These are phyloP conservation scores for Drosophila mettleri DNA, from an alignment of 2,888 invertebrate species.

Conservation along the genomic window DNA sequence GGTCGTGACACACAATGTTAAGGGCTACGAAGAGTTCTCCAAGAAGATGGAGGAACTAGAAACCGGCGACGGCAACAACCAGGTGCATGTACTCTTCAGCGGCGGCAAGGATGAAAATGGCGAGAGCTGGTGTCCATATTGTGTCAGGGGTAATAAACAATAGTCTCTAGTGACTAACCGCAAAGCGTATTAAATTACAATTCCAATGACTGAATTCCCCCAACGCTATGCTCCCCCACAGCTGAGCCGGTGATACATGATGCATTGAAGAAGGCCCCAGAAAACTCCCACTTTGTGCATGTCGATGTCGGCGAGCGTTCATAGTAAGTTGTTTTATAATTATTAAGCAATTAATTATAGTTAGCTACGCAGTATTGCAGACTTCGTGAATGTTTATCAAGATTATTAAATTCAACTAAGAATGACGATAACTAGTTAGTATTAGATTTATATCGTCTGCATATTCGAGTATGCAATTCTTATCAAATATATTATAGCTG, in stretches of 20 bases:
- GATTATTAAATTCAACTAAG: too few species aligned
- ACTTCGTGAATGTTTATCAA: too few species aligned
- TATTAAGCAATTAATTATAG: neutral
- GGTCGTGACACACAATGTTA: conserved; percentile 84
- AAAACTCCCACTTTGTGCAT: conserved; percentile 89
- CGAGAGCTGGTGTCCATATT: conserved; percentile 95
- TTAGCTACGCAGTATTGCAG: neutral
- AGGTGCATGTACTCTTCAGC: conserved; percentile 84
- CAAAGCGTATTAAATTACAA: conserved; percentile 26
- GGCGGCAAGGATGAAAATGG: conserved; percentile 86
- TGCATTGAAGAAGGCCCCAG: conserved; percentile 87
- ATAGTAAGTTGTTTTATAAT: conserved; percentile 87
- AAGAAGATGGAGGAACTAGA: conserved; percentile 84
- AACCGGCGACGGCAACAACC: conserved; percentile 65
- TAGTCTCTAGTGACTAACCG: conserved; percentile 57
- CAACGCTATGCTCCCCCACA: conserved; percentile 78
- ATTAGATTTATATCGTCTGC: neutral
- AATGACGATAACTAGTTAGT: neutral
- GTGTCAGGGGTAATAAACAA: conserved; percentile 89
- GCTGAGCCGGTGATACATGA: conserved; percentile 92
- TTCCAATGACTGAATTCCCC: conserved; percentile 12
- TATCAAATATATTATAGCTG: too few species aligned
- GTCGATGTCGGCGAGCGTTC: conserved; percentile 92
- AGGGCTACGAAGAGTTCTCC: conserved; percentile 84
- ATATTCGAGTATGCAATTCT: neutral